phyloP scores from a whole-genome alignment of 2,113 vertebrate genomes.

The Axis porcinus region DNA sequence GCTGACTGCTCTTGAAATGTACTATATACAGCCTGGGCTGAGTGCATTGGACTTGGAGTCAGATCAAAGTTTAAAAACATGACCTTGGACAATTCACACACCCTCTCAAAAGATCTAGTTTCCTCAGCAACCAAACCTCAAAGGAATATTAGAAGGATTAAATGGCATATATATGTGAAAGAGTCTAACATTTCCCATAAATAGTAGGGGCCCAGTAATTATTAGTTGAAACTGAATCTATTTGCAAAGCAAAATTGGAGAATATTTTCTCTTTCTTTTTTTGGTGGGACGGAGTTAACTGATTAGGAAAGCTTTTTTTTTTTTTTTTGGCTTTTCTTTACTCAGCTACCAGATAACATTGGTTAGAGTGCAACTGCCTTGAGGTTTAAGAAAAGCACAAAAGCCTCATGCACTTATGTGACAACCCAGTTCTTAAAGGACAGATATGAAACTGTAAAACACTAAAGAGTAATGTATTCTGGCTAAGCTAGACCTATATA shows the following conservation, averaged over 20 bases:
- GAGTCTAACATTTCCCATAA: not conserved
- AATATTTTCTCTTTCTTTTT: not conserved
- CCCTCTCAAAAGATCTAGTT: not conserved
- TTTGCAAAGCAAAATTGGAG: not conserved
- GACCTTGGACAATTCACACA: not conserved
- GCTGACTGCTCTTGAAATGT: not conserved
- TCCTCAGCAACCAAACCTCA: not conserved
- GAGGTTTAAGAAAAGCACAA: conserved; percentile 55
- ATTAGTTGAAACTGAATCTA: not conserved
- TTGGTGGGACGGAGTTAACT: not conserved
- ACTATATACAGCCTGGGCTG: not conserved
- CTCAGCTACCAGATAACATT: conserved; percentile 26
- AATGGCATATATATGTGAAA: not conserved
- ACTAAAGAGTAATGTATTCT: conserved; percentile 49
- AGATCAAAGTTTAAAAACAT: not conserved
- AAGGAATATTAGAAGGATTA: not conserved
- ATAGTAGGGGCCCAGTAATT: not conserved
- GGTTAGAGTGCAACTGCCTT: conserved; percentile 32
- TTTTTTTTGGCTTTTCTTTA: conserved; percentile 14
- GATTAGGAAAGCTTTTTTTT: not conserved
- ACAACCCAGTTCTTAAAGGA: conserved; percentile 51
- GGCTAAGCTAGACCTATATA: conserved; percentile 22
- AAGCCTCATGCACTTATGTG: conserved; percentile 42
- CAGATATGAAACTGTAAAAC: conserved; percentile 57
- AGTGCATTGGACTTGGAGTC: not conserved